Conservation (phyloP, 2,888 invertebrate genomes). For the Tubulanus polymorphus region DNA sequence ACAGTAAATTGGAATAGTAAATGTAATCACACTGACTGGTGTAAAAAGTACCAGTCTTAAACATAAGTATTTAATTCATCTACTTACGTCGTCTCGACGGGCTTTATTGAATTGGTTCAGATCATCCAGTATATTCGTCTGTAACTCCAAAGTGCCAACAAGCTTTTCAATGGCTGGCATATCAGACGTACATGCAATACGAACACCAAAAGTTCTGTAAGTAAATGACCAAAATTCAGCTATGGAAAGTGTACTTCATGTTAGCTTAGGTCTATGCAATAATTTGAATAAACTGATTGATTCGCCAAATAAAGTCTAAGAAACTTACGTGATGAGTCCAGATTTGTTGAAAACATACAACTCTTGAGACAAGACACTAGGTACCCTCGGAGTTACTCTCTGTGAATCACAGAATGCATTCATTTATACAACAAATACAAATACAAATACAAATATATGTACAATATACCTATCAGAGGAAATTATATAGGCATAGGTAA, state of each 20-base stretch:
- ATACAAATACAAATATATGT: too few relatives aligned
- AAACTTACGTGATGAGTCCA: conserved; percentile 46
- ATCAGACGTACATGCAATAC: conserved; percentile 34
- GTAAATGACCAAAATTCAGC: too few relatives aligned
- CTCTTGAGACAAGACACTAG: conserved; percentile 49
- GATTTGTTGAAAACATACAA: conserved; percentile 51
- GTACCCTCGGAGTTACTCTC: conserved; percentile 49
- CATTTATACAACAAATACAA: neutral
- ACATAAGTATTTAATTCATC: too few relatives aligned
- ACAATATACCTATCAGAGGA: neutral
- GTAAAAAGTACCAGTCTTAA: too few relatives aligned
- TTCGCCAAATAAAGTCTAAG: too few relatives aligned
- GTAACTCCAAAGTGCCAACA: conserved; percentile 35
- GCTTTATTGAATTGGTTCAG: conserved; percentile 41
- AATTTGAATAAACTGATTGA: too few relatives aligned
- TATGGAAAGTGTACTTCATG: too few relatives aligned
- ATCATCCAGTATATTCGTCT: conserved; percentile 42
- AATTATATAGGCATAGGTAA: neutral
- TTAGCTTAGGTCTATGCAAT: too few relatives aligned
- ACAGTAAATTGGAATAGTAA: too few relatives aligned
- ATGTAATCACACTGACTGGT: too few relatives aligned
- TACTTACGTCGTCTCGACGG: conserved; percentile 38
- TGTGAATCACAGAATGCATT: conserved; percentile 23
- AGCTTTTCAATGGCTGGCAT: conserved; percentile 33
- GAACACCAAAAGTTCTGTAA: conserved; percentile 41